phyloP scores from a whole-genome alignment of 2,888 invertebrate genomes.

The Muschampia plurimacula region DNA sequence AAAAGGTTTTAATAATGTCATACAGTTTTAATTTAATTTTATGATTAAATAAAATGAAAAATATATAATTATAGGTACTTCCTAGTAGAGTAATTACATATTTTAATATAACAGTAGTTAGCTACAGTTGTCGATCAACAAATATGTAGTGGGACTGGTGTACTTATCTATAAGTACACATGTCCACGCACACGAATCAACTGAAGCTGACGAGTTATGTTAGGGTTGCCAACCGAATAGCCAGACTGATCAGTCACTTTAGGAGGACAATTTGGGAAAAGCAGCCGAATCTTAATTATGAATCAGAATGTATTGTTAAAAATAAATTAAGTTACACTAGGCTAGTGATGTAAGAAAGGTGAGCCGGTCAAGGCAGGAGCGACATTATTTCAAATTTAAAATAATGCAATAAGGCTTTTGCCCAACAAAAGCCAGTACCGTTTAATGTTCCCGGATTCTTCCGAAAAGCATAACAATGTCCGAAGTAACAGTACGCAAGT shows the following conservation, averaged over 20 bases:
- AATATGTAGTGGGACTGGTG: conserved; percentile 3
- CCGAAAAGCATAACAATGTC: no score
- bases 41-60: no score
- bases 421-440: no score
- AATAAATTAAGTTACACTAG: no score
- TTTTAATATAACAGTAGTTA: not conserved
- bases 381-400: no score
- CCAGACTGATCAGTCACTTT: not conserved
- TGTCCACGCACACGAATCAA: conserved; percentile 4
- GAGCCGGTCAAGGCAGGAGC: no score
- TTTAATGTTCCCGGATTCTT: no score
- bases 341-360: no score
- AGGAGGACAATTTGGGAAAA: not conserved
- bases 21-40: no score
- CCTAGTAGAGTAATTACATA: not conserved
- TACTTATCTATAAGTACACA: conserved; percentile 5
- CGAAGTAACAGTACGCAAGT: no score
- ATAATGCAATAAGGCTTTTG: no score
- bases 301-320: not conserved
- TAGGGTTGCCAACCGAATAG: not conserved
- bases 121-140: not conserved
- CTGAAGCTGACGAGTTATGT: not conserved
- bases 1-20: no score
- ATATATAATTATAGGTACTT: not conserved
- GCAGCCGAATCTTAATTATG: not conserved